Percentiles rank a stretch among this genome's conserved stretches.
These are phyloP conservation scores for Pseudococcus jackbeardsleyi DNA, from an alignment of 2,888 invertebrate species.

Conservation along the genomic window DNA sequence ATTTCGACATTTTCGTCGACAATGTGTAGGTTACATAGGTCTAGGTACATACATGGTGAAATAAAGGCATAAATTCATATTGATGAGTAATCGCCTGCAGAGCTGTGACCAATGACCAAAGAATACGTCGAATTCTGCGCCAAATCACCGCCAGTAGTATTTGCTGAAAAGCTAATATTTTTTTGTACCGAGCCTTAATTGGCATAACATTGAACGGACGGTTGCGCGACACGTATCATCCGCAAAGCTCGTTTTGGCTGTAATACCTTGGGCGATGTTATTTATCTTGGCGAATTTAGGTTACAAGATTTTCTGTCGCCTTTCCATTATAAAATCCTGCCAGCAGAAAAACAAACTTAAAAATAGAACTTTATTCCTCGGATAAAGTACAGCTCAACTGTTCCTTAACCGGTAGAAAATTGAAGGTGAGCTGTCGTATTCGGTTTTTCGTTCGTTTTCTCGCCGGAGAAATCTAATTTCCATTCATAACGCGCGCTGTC, in stretches of 20 bases:
- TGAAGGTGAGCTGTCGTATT: slow-evolving; percentile 20
- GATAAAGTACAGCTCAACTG: slow-evolving; percentile 4
- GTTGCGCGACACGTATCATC: background rate
- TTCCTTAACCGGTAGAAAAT: slow-evolving; percentile 7
- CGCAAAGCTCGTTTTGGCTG: slow-evolving; percentile 2
- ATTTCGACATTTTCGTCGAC: background rate
- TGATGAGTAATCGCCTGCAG: background rate
- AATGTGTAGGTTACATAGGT: background rate
- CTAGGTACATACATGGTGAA: background rate
- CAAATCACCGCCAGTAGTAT: background rate
- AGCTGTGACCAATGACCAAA: background rate
- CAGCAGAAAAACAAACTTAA: background rate
- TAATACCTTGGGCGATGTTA: background rate
- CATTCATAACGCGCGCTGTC: slow-evolving; percentile 20
- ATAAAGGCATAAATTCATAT: background rate
- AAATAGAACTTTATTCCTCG: slow-evolving; percentile 16
- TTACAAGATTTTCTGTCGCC: slow-evolving; percentile 17
- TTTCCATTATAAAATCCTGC: background rate
- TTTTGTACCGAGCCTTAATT: background rate
- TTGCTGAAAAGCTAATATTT: background rate
- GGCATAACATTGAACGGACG: background rate
- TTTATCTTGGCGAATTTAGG: slow-evolving; percentile 15
- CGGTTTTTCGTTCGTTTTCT: slow-evolving; percentile 12
- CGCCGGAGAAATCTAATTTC: slow-evolving; percentile 9
- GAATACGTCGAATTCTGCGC: background rate